A percentile compares a stretch with the other conserved stretches of the same genome.
Conservation (phyloP, 2,113 vertebrate genomes). For the Serinus canaria region DNA sequence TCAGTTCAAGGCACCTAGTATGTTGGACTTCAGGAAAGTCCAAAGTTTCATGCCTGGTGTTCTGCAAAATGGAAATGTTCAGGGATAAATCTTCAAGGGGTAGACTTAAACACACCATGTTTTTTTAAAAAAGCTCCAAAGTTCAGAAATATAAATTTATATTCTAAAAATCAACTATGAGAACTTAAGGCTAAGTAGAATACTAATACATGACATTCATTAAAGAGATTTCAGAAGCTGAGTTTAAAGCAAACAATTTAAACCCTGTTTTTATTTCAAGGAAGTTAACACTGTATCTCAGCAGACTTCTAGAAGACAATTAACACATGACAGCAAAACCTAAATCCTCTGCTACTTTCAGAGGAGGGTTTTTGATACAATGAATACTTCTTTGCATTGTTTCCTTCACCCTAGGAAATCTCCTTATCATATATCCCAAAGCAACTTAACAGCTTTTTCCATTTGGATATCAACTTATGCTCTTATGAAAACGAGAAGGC, state of each 20-base stretch:
- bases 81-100: not conserved
- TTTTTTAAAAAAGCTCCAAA: not conserved
- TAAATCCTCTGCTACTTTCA: not conserved
- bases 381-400: not conserved
- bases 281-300: not conserved
- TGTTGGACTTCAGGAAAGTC: not conserved
- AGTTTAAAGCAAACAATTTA: not conserved
- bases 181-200: not conserved
- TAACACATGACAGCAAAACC: not conserved
- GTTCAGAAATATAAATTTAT: not conserved
- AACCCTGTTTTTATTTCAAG: not conserved
- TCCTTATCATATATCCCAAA: not conserved
- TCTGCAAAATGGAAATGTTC: not conserved
- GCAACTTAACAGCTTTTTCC: not conserved
- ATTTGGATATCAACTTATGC: not conserved
- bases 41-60: not conserved
- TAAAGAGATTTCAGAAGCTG: not conserved
- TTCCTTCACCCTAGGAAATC: not conserved
- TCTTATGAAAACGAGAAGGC: not conserved
- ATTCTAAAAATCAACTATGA: not conserved
- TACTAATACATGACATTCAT: not conserved
- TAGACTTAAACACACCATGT: not conserved
- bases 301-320: not conserved
- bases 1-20: not conserved
- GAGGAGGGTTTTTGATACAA: not conserved